These are phyloP conservation scores for Drosophila lutescens DNA, from an alignment of 2,888 invertebrate species.

Conservation along the genomic window DNA sequence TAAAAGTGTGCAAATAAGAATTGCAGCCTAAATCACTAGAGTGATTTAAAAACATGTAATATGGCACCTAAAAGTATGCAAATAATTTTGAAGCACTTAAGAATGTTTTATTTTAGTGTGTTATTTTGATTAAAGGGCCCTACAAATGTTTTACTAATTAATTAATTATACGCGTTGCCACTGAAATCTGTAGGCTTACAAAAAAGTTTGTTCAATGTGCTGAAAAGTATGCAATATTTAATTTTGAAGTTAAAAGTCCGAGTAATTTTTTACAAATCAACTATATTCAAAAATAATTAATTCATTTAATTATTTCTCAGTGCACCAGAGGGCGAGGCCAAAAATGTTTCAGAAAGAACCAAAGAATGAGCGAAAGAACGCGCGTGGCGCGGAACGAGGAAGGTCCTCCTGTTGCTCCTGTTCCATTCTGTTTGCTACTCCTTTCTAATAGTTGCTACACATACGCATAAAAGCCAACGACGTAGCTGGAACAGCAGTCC, in stretches of 20 bases:
- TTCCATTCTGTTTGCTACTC: slow-evolving; percentile 49
- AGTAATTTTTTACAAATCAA: too few species aligned
- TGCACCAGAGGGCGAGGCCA: slow-evolving; percentile 15
- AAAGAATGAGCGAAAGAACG: slow-evolving; percentile 8
- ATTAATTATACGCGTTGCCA: too few species aligned
- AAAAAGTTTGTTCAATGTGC: too few species aligned
- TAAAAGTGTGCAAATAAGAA: too few species aligned
- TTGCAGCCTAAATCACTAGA: background rate
- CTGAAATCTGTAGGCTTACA: too few species aligned
- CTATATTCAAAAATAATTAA: too few species aligned
- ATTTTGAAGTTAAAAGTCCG: too few species aligned
- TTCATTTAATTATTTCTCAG: background rate
- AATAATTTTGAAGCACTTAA: too few species aligned
- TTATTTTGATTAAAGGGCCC: too few species aligned
- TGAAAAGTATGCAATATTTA: too few species aligned
- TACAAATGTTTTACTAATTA: too few species aligned
- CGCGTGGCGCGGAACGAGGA: slow-evolving; percentile 7
- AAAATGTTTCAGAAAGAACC: slow-evolving; percentile 28
- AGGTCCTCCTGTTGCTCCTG: slow-evolving; percentile 34
- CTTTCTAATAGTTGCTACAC: slow-evolving; percentile 72
- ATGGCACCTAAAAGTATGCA: background rate
- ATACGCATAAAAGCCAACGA: slow-evolving; percentile 49
- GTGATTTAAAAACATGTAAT: background rate
- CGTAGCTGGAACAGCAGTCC: slow-evolving; percentile 6
- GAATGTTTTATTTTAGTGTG: too few species aligned